phyloP scores from a whole-genome alignment of 2,113 vertebrate species.

The Hydrochoerus hydrochaeris region DNA sequence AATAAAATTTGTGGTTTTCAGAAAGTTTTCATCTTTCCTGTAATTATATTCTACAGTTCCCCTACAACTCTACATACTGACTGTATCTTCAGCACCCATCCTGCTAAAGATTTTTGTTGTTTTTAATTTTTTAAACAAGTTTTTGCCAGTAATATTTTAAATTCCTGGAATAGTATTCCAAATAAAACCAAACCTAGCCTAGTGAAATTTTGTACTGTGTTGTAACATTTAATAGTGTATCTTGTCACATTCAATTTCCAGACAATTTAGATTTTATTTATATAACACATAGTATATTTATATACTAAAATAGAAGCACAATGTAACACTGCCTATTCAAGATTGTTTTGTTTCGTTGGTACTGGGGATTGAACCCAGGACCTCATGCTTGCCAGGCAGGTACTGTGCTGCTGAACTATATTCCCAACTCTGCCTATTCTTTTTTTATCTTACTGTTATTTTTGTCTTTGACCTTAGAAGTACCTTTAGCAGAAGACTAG shows the following conservation, averaged over 20 bases:
- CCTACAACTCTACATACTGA: not conserved
- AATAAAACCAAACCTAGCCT: not conserved
- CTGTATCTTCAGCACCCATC: not conserved
- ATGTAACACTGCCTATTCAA: not conserved
- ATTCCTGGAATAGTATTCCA: not conserved
- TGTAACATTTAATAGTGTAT: slow-evolving; percentile 22
- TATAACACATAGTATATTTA: too few species aligned
- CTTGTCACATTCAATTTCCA: slow-evolving; percentile 19
- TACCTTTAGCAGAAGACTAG: not conserved
- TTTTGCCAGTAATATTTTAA: not conserved
- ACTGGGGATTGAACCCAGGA: too few species aligned
- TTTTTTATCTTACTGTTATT: not conserved
- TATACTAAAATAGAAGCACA: not conserved
- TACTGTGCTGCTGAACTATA: too few species aligned
- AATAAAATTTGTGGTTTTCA: not conserved
- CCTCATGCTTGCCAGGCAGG: too few species aligned
- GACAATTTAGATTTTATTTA: not conserved
- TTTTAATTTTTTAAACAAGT: not conserved
- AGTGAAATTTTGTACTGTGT: not conserved
- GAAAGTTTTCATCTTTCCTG: not conserved
- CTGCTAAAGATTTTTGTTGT: not conserved
- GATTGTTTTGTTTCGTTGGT: too few species aligned
- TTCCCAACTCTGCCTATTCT: not conserved
- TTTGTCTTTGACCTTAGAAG: slow-evolving; percentile 9
- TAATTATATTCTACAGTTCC: not conserved